Conservation (phyloP, 2,797 vertebrate genomes). For the Enteromius afrohamiltoni region DNA sequence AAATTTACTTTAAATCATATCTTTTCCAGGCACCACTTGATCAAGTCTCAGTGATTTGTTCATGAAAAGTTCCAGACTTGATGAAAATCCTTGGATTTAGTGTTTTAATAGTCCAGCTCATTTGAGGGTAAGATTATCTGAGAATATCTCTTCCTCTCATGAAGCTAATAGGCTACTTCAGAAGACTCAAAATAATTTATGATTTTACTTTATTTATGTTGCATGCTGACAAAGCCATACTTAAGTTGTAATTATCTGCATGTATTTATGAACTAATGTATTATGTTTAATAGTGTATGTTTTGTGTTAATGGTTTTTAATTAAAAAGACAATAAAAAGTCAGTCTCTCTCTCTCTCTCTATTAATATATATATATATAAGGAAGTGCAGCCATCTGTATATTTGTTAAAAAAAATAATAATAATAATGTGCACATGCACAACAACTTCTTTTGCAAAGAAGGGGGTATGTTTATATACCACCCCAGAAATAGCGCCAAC, state of each 20-base stretch:
- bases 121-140: background rate
- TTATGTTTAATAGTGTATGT: no score
- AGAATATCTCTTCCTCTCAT: background rate
- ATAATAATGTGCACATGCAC: background rate
- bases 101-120: background rate
- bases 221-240: background rate
- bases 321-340: no score
- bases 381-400: background rate
- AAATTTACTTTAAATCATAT: background rate
- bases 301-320: no score
- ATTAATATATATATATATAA: background rate
- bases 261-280: no score
- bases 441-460: background rate
- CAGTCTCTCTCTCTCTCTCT: no score
- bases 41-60: background rate
- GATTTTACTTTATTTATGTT: background rate
- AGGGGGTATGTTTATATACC: constrained; percentile 80
- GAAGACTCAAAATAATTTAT: background rate
- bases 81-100: background rate
- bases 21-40: background rate
- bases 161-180: background rate
- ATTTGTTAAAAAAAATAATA: background rate
- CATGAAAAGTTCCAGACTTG: background rate
- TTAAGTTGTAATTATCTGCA: background rate
- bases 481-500: constrained; percentile 88